Evolutionary conservation across 2,113 vertebrate species (phyloP), one percentile per base, ranked within the genome.

Genomic region (Melospiza georgiana): DNA sequence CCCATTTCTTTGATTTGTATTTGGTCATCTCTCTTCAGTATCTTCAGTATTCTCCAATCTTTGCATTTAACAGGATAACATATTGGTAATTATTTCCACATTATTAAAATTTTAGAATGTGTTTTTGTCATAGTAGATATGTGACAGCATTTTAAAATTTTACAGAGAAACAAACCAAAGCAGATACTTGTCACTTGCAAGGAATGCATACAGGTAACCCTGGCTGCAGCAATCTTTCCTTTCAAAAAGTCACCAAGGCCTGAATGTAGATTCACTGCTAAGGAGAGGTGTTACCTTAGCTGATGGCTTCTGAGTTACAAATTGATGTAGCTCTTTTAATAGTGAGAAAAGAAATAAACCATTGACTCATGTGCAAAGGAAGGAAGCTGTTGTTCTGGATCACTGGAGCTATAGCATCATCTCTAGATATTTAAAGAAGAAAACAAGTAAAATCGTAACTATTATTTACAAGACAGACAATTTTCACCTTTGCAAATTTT

Each of bases 81-180:
- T 17, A 37, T 4, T 15, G 12, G 25, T 30, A 85, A 67, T 61
- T 44, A n/a, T 88, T 80, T 23, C 28, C 4, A 57, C 0, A 11
- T 17, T 48, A 65, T 10, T 24, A 20, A 89, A 83, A 75, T 76
- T 39, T 72, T 16, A 52, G 10, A 52, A 76, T 59, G 23, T 0
- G 0, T 76, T 88, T 69, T 52, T 59, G 25, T 90, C 27, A 52
- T 3, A 59, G 6, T 33, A 51, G 18, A 22, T 51, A 67, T 10
- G 13, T 54, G 20, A n/a, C 6, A 55, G 5, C 4, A 27, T 18
- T 39, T 35, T 17, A 1, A 9, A 23, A 11, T 73, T 82, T 63
- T n/a, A 20, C 0, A 0, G 31, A 54, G 15, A 25, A 83, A 44
- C 4, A 55, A 77, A 58, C 1, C 12, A 59, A 81, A 62, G 7